phyloP scores from a whole-genome alignment of 2,113 vertebrate species.

The human (Homo sapiens) region GRCh38 chr3:7998501-7999000 shows the following conservation, averaged over 20 bases:
- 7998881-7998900: not conserved
- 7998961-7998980: not conserved
- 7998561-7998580: not conserved
- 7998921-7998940: not conserved
- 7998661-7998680: not conserved
- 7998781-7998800: not conserved
- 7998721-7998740: not conserved
- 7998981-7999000: not conserved
- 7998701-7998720: not conserved
- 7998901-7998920: not conserved
- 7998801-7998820: not conserved
- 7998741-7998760: not conserved
- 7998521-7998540: not conserved
- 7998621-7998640: not conserved
- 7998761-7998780: not conserved
- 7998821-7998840: not conserved
- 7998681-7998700: not conserved
- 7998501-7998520: not conserved
- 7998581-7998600: not conserved
- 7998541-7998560: not conserved
- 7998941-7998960: not conserved
- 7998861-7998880: not conserved
- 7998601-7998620: not conserved
- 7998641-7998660: not conserved
- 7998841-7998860: not conserved